Conservation (phyloP, 2,888 invertebrate species). For the Microplitis deprimator region DNA sequence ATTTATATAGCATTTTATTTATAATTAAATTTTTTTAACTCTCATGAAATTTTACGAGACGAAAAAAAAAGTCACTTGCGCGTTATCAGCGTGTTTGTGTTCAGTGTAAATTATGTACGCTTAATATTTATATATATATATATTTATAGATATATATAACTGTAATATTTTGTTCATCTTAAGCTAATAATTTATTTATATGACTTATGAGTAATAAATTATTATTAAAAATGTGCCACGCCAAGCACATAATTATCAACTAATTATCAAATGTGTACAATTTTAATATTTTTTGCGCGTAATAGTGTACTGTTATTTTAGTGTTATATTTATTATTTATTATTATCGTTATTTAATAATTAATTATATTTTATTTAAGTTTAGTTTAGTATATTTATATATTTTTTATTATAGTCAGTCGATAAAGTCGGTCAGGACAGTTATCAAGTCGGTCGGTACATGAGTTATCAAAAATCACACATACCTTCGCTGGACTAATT, state of each 20-base stretch:
- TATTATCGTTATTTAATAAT: conserved; percentile 24
- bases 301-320: conserved; percentile 33
- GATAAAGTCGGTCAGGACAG: conserved; percentile 19
- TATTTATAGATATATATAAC: neutral
- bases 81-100: neutral
- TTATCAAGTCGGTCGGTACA: conserved; percentile 11
- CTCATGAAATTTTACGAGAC: conserved; percentile 36
- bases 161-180: neutral
- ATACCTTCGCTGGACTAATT: conserved; percentile 7
- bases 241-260: conserved; percentile 62
- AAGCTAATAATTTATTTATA: conserved; percentile 57
- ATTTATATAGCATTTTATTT: conserved; percentile 56
- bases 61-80: conserved; percentile 19
- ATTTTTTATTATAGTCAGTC: conserved; percentile 21
- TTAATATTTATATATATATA: neutral
- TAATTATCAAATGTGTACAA: conserved; percentile 28
- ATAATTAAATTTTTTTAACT: conserved; percentile 46
- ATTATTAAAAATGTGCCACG: conserved; percentile 66
- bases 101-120: neutral
- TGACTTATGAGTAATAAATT: conserved; percentile 71
- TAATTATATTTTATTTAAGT: conserved; percentile 36
- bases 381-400: conserved; percentile 29
- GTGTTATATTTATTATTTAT: conserved; percentile 45
- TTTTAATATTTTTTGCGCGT: conserved; percentile 35
- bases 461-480: conserved; percentile 3